Percentiles rank a stretch among this genome's conserved stretches.
Conservation (phyloP, 2,888 invertebrate species). For the Archips crataeganus region DNA sequence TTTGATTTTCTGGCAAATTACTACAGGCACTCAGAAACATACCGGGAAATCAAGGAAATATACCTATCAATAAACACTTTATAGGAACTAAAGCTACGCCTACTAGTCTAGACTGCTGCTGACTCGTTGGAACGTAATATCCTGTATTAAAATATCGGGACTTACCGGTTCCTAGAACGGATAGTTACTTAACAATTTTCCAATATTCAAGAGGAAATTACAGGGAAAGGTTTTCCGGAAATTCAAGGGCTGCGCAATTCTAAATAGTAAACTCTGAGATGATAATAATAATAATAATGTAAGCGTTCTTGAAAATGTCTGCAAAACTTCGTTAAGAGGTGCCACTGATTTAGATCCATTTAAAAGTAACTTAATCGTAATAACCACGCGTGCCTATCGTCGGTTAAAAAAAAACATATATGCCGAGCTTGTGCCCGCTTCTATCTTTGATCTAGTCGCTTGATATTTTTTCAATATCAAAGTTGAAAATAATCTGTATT, state of each 20-base stretch:
- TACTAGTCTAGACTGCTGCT: conserved; percentile 27
- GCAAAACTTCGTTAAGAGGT: too few relatives aligned
- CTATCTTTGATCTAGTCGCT: too few relatives aligned
- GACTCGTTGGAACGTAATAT: conserved; percentile 39
- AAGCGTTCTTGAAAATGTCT: too few relatives aligned
- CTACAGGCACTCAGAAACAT: conserved; percentile 20
- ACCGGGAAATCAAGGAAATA: conserved; percentile 24
- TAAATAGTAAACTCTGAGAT: not conserved
- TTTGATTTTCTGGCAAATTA: conserved; percentile 27
- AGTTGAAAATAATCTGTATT: too few relatives aligned
- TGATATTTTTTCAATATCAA: too few relatives aligned
- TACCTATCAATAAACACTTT: conserved; percentile 15
- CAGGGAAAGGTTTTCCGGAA: conserved; percentile 31
- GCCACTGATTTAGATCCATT: too few relatives aligned
- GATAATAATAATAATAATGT: too few relatives aligned
- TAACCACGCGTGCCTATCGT: too few relatives aligned
- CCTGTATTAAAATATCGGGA: conserved; percentile 31
- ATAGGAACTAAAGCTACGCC: conserved; percentile 30
- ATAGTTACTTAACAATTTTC: conserved; percentile 28
- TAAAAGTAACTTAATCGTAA: too few relatives aligned
- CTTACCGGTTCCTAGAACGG: not conserved
- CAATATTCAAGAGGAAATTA: conserved; percentile 25
- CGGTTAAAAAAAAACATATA: too few relatives aligned
- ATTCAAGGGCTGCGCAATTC: conserved; percentile 16
- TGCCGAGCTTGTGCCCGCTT: too few relatives aligned